Evolutionary conservation across 1,140 invertebrate species (phyloP).

Genomic region (Dysdera silvatica): DNA sequence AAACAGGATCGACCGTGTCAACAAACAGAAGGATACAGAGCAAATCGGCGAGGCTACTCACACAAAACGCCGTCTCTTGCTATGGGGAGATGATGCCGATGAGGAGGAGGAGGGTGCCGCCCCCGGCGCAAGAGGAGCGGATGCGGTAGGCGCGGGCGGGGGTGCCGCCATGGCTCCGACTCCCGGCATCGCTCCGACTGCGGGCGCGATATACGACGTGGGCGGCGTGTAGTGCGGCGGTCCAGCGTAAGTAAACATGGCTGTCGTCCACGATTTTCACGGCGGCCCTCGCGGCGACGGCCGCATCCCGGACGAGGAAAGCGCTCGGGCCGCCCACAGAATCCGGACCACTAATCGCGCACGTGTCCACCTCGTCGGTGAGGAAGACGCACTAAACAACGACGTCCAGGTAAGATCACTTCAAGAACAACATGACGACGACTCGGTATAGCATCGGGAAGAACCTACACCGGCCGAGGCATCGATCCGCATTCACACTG

Average conservation of each 20-base stretch:
- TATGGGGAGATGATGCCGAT: slow-evolving; percentile 12
- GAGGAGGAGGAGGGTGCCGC: slow-evolving; percentile 2
- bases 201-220: slow-evolving; percentile 25
- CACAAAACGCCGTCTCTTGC: slow-evolving; percentile 28
- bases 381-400: too few relatives aligned
- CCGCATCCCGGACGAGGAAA: too few relatives aligned
- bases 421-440: too few relatives aligned
- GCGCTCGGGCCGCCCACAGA: not conserved
- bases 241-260: slow-evolving; percentile 30
- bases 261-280: not conserved
- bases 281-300: not conserved
- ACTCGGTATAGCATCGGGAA: too few relatives aligned
- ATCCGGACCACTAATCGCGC: not conserved
- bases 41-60: slow-evolving; percentile 12
- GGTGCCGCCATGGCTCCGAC: slow-evolving; percentile 19
- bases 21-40: too few relatives aligned
- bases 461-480: too few relatives aligned
- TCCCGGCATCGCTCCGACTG: slow-evolving; percentile 21
- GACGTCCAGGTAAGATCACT: too few relatives aligned
- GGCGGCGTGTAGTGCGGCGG: slow-evolving; percentile 30
- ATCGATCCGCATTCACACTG: too few relatives aligned
- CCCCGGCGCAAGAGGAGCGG: slow-evolving; percentile 10
- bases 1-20: too few relatives aligned
- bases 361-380: too few relatives aligned
- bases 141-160: slow-evolving; percentile 2